Base-by-base conservation (phyloP, 53 echinoderm and acorn worm genomes). In the Paracentrotus lividus region DNA sequence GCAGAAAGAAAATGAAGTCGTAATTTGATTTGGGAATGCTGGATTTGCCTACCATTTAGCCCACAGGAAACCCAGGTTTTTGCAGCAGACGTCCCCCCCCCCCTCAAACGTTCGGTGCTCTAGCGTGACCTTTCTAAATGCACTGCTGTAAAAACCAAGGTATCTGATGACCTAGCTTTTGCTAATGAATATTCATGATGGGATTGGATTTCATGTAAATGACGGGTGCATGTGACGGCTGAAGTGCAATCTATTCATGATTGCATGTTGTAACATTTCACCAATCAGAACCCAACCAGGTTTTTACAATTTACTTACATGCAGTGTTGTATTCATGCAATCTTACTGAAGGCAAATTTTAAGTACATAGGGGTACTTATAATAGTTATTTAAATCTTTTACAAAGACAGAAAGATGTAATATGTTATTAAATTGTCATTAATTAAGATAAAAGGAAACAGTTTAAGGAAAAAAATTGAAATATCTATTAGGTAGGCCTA, bases 1-100 rank as follows among this genome's bases (percentile, higher is more conserved):
- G 18, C 4, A 27, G 47, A 72, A 90, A 27, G 47, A 72, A 90
- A 44, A 90, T 90, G 90, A 33, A 49, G 90, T 42, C 20, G 69
- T 90, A 90, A 90, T 90, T 90, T 90, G 90, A 90, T 90, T 90
- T 90, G 75, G 72, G 69, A 26, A 77, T 52, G 78, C 57, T 57
- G 92, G 92, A 92, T 78, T 77, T 92, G 43, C 58, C n/a, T 92
- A 56, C 58, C 42, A 52, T 53, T 92, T 51, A 56, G 92, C 92
- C 81, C 20, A n/a, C 92, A 92, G 92, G 92, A 92, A 92, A 92
- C 92, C 92, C 91, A 14, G 91, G 91, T 75, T 51, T 44, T 72
- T 91, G n/a, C 81, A 45, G 78, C 18, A 23, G 16, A 44, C 5
- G 0, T 13, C 57, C 20, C 43, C 8, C 81, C 81, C 81, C 81